Evolutionary conservation across 1,140 invertebrate genomes (phyloP), one percentile per base, ranked within the genome.

Genomic region (Acromyrmex charruanus): DNA sequence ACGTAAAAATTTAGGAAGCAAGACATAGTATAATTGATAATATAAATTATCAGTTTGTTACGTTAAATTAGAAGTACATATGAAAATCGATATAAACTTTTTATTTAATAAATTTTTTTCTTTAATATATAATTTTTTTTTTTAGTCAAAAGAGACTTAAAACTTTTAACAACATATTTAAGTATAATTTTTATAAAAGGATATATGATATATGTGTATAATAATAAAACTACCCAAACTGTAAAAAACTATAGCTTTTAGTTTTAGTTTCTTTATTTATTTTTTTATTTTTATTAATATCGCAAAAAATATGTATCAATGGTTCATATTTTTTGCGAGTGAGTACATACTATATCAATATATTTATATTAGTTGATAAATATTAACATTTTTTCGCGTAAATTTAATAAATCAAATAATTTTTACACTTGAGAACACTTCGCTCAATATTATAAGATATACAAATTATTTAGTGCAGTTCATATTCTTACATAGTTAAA

Each of bases 401-500:
- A 2, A 39, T 77, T 61, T 77, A 0, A 63, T 59, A 77, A 3
- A 21, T 28, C 14, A 28, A 66, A 66, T n/a, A 53, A 21, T 16
- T 7, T 14, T 35, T 55, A 68, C 3, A 68, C 4, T 21, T 55
- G 9, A 14, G 14, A 44, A 79, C 0, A 79, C 18, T 77, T 58
- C 16, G 10, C 39, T 65, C 25, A 79, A 79, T 69, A 51, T 35
- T 65, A 21, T 25, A 61, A 77, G 5, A 44, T 65, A 59, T 25
- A n/a, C 49, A 69, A 4, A 21, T 21, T 12, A 39, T 35, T 39
- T 25, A 69, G n/a, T 12, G n/a, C 77, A 80, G 77, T 80, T n/a
- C 44, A 80, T 80, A 80, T 35, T 68, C 1, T 68, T 80, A 80
- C 21, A 53, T 53, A 69, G 77, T 55, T 69, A 51, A 80, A 80